Evolutionary conservation across 1,140 invertebrate genomes (phyloP).

Genomic region (Euura lappo): DNA sequence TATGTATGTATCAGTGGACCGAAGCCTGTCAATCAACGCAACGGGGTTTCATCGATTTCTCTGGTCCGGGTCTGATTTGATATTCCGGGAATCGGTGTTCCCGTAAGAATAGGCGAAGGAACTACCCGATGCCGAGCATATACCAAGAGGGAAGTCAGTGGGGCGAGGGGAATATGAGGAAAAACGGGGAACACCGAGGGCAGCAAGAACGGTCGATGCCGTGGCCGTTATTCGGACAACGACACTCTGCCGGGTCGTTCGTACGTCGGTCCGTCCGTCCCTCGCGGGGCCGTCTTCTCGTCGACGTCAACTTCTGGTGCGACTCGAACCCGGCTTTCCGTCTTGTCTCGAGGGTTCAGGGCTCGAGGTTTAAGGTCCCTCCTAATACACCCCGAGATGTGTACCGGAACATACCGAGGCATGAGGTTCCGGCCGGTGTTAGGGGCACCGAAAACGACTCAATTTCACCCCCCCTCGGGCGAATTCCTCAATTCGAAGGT

Average conservation of each 20-base stretch:
- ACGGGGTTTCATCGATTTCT: too few species aligned
- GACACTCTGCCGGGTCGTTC: slow-evolving; percentile 59
- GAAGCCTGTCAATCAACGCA: too few species aligned
- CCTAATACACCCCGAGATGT: too few species aligned
- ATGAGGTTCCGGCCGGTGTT: too few species aligned
- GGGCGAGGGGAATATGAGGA: slow-evolving; percentile 15
- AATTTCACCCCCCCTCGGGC: slow-evolving; percentile 25
- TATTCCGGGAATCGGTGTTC: slow-evolving; percentile 53
- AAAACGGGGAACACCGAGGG: slow-evolving; percentile 39
- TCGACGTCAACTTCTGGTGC: slow-evolving; percentile 35
- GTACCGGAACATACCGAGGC: too few species aligned
- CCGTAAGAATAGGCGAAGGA: slow-evolving; percentile 48
- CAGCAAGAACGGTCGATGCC: slow-evolving; percentile 62
- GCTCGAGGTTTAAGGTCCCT: too few species aligned
- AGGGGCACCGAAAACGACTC: neutral
- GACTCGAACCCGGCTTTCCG: slow-evolving; percentile 36
- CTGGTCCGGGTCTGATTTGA: too few species aligned
- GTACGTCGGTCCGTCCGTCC: slow-evolving; percentile 37
- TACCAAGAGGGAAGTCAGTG: slow-evolving; percentile 20
- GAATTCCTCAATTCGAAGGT: too few species aligned
- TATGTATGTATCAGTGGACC: too few species aligned
- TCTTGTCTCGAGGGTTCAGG: too few species aligned
- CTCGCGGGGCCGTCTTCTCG: slow-evolving; percentile 25
- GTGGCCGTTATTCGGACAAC: slow-evolving; percentile 63
- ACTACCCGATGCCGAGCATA: slow-evolving; percentile 58